Base-by-base conservation (phyloP, 2,888 invertebrate genomes). In the Tipula lateralis region DNA sequence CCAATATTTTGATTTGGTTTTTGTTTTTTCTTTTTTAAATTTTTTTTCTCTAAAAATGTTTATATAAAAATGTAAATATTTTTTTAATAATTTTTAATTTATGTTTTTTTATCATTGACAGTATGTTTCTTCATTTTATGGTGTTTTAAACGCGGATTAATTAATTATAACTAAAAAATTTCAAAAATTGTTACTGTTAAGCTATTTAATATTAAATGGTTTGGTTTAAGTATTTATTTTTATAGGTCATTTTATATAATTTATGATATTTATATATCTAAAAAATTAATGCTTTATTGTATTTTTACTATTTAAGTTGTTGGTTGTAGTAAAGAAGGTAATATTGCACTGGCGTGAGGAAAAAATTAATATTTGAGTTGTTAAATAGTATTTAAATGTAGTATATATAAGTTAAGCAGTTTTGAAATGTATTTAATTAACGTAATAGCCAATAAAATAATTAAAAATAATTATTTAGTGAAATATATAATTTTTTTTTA, bases 51-150 rank as follows among this genome's bases (percentile, higher is more conserved):
- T 66, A 66, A 66, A 66, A 66, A 66, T 66, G 66, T 66, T 66
- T 66, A 66, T 66, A 66, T 66, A 66, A 66, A 66, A 66, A 66
- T 66, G 66, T 66, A 66, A 66, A 66, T 66, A 66, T 66, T 66
- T 66, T 24, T 66, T 24, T 9, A 50, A 66, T 66, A 66, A 24
- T 66, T 66, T 66, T 50, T 50, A 50, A 50, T 50, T 50, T 44
- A 44, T n/a, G 13, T n/a, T 44, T 24, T 66, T 66, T 24, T 66
- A 24, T 66, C 66, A 66, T 66, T 66, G 66, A 66, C 66, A 66
- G 24, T 66, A 66, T 24, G 44, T 44, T 44, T 44, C 24, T 24
- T 66, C 66, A 66, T 66, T 66, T 66, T 66, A 66, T 66, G 66
- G 66, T 66, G 66, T 24, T 66, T 19, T 66, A 66, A 66, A 19